Conservation (phyloP, 2,888 invertebrate species). For the Tyria jacobaeae region DNA sequence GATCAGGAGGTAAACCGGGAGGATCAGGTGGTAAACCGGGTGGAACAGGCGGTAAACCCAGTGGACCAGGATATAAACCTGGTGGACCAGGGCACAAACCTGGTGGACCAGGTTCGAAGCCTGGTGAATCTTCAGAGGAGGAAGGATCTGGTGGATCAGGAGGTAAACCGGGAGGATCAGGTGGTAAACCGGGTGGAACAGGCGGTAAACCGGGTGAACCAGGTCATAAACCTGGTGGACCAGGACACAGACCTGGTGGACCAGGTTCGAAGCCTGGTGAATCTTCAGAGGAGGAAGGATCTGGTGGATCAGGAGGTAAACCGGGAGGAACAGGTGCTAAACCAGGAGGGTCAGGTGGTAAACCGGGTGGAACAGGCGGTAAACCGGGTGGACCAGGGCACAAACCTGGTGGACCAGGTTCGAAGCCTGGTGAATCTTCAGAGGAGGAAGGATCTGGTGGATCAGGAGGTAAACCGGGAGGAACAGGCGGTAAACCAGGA, state of each 20-base stretch:
- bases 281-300: too few species aligned
- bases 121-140: too few species aligned
- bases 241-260: too few species aligned
- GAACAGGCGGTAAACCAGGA: not conserved
- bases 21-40: not conserved
- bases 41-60: constrained; percentile 63
- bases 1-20: too few species aligned
- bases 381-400: not conserved
- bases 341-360: not conserved
- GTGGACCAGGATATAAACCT: constrained; percentile 14
- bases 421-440: not conserved
- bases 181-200: not conserved
- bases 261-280: too few species aligned
- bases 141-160: not conserved
- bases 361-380: not conserved
- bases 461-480: not conserved
- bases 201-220: too few species aligned
- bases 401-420: not conserved
- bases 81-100: not conserved
- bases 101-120: not conserved
- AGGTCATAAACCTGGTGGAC: too few species aligned
- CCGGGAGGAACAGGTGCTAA: not conserved
- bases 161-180: not conserved
- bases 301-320: not conserved
- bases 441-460: not conserved